phyloP scores from a whole-genome alignment of 2,888 invertebrate species.

The Plebejus argus region DNA sequence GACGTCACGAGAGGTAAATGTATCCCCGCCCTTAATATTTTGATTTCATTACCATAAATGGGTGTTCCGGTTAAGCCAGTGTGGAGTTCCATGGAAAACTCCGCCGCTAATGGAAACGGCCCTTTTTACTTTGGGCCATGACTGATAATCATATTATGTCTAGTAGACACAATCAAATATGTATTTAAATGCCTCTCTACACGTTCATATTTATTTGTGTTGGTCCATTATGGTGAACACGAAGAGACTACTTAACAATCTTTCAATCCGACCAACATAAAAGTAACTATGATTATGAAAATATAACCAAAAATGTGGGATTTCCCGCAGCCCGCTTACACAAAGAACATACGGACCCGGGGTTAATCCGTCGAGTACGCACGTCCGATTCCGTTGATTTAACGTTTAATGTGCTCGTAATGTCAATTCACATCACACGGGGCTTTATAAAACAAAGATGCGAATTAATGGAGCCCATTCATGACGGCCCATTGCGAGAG shows the following conservation, averaged over 20 bases:
- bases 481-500: constrained; percentile 75
- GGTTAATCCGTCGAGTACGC: constrained; percentile 7
- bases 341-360: neutral
- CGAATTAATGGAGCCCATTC: constrained; percentile 78
- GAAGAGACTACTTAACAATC: neutral
- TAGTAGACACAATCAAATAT: no score
- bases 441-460: constrained; percentile 78
- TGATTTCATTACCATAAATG: constrained; percentile 45
- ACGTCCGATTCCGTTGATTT: constrained; percentile 51
- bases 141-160: no score
- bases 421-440: constrained; percentile 72
- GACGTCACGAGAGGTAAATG: constrained; percentile 41
- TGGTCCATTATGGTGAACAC: no score
- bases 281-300: neutral
- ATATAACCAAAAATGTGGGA: neutral
- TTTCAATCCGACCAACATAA: neutral
- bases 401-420: constrained; percentile 69
- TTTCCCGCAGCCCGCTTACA: neutral
- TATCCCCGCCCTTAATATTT: constrained; percentile 42
- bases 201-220: no score
- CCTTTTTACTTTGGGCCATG: no score
- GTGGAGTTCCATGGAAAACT: neutral
- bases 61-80: constrained; percentile 29
- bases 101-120: no score
- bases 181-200: no score